Evolutionary conservation across 2,888 invertebrate species (phyloP), one percentile per base, ranked within the genome.

Genomic region (Drosophila mulleri): DNA sequence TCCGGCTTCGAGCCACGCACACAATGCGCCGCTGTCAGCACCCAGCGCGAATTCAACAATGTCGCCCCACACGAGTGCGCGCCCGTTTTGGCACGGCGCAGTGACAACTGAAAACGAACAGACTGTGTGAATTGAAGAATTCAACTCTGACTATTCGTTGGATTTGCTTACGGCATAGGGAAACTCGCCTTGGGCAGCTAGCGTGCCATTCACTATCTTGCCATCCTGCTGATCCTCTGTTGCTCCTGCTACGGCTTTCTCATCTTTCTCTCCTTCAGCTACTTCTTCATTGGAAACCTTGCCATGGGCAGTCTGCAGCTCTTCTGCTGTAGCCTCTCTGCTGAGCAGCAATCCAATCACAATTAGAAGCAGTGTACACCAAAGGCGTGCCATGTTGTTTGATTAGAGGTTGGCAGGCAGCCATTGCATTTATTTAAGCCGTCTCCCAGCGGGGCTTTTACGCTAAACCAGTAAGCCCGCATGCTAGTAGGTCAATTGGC

Each of bases 1-100:
- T 63, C 66, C 0, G 92, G 86, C 5, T 20, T 50, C 2, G 73
- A 45, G 52, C 75, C 63, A 0, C 71, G 70, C 6, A 92, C 92
- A 74, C 92, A 93, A 61, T 93, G 93, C 0, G 90, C 92, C 11
- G 92, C 92, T 1, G 92, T 93, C 14, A 93, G 69, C 4, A 88
- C 78, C 92, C 92, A 93, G 50, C 76, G 63, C 2, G 85, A 81
- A 62, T 91, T 92, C 1, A 92, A 53, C 37, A 92, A 72, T 0
- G 92, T 88, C 11, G 77, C 91, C 8, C 93, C 92, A 58, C 92
- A 92, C 2, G 80, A 82, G 53, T 92, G 93, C 18, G 80, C 83
- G 7, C 92, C 91, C 20, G 72, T 72, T 3, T 78, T 78, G 11
- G 83, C 66, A 4, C 88, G 85, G 2, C 92, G 83, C 37, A 92